These are phyloP conservation scores for Octomys mimax DNA, from an alignment of 2,797 vertebrate genomes.

Conservation along the genomic window DNA sequence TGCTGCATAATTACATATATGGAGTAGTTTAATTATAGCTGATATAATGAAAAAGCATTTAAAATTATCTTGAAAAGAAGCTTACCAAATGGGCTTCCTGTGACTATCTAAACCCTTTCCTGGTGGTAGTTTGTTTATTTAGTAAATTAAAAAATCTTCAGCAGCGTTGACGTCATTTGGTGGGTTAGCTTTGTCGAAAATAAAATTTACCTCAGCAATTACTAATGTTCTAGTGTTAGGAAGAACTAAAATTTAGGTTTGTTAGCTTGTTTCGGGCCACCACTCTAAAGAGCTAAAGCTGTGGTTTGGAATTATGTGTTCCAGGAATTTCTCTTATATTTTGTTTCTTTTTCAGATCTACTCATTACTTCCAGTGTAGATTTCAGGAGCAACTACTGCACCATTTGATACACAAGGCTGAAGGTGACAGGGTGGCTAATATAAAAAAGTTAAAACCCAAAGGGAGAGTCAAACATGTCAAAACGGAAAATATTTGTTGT, in stretches of 20 bases:
- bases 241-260: background rate
- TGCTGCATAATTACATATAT: constrained; percentile 78
- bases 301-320: background rate
- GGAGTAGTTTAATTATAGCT: constrained; percentile 79
- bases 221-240: background rate
- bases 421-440: background rate
- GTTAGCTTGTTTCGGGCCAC: constrained; percentile 26
- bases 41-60: constrained; percentile 75
- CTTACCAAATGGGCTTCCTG: constrained; percentile 75
- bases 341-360: background rate
- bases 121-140: constrained; percentile 50
- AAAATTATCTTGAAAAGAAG: constrained; percentile 74
- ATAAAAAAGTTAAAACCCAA: background rate
- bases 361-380: background rate
- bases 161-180: constrained; percentile 5
- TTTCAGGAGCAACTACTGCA: background rate
- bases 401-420: background rate
- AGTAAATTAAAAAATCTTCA: constrained; percentile 63
- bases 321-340: background rate
- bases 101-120: constrained; percentile 64
- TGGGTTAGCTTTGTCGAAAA: constrained; percentile 58
- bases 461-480: background rate
- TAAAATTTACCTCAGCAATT: background rate
- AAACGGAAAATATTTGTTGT: background rate
- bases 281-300: background rate